These are phyloP conservation scores for Stomatorhinus walkeri DNA, from an alignment of 2,797 vertebrate species.

Conservation along the genomic window DNA sequence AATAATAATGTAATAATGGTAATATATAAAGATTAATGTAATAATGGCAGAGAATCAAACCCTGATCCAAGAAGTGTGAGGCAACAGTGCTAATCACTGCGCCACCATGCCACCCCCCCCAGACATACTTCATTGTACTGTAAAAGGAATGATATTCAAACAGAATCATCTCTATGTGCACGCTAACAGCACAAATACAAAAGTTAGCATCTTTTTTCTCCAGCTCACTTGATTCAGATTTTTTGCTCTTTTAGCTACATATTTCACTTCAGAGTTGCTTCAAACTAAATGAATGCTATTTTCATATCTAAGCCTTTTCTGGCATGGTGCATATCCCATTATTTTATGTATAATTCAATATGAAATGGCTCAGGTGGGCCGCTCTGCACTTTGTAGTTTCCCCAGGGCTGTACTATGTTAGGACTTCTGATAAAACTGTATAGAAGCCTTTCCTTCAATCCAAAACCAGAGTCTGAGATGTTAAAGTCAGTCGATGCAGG, in stretches of 20 bases:
- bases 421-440: neutral
- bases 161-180: neutral
- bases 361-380: neutral
- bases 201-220: neutral
- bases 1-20: too few species aligned
- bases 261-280: neutral
- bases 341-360: constrained; percentile 13
- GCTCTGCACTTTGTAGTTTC: neutral
- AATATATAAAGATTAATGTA: neutral
- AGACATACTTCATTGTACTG: neutral
- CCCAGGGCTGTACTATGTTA: neutral
- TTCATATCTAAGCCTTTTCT: neutral
- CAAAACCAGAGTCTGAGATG: constrained; percentile 2
- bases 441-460: neutral
- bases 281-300: neutral
- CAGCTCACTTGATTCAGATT: neutral
- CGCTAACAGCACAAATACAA: neutral
- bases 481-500: neutral
- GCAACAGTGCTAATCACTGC: neutral
- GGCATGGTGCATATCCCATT: neutral
- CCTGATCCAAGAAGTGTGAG: neutral
- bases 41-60: neutral
- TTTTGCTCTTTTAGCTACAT: neutral
- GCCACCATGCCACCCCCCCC: too few species aligned
- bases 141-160: neutral